Evolutionary conservation across 2,113 vertebrate species (phyloP).

Genomic region (Corydoras maculifer): DNA sequence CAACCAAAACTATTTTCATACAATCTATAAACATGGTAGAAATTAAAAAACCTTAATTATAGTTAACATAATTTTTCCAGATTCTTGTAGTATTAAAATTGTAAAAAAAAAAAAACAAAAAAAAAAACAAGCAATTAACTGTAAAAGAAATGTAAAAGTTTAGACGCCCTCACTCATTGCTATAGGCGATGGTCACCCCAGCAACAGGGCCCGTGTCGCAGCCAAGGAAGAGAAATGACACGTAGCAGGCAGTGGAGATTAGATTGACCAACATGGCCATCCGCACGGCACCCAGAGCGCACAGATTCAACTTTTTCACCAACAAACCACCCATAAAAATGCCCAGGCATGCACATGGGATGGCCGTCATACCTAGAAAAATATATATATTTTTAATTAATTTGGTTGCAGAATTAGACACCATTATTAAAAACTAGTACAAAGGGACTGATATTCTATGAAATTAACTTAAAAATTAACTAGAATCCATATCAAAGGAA

Average conservation of each 20-base stretch:
- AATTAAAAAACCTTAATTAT: too few species aligned
- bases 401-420: too few species aligned
- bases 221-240: constrained; percentile 95
- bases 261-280: constrained; percentile 98
- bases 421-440: too few species aligned
- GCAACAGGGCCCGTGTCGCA: constrained; percentile 92
- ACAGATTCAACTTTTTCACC: constrained; percentile 94
- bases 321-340: constrained; percentile 94
- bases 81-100: too few species aligned
- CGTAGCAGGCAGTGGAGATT: constrained; percentile 91
- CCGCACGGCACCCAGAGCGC: constrained; percentile 87
- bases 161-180: constrained; percentile 77
- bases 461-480: too few species aligned
- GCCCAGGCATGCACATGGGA: constrained; percentile 92
- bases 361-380: constrained; percentile 88
- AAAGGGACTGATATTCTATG: too few species aligned
- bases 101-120: background rate
- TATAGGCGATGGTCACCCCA: constrained; percentile 84
- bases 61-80: too few species aligned
- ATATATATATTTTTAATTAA: too few species aligned
- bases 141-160: too few species aligned
- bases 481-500: too few species aligned
- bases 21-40: background rate
- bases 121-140: background rate
- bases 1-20: constrained; percentile 13